Percentiles rank a stretch among this genome's conserved stretches.
Conservation (phyloP, 2,888 invertebrate genomes). For the Leucophenga montana region DNA sequence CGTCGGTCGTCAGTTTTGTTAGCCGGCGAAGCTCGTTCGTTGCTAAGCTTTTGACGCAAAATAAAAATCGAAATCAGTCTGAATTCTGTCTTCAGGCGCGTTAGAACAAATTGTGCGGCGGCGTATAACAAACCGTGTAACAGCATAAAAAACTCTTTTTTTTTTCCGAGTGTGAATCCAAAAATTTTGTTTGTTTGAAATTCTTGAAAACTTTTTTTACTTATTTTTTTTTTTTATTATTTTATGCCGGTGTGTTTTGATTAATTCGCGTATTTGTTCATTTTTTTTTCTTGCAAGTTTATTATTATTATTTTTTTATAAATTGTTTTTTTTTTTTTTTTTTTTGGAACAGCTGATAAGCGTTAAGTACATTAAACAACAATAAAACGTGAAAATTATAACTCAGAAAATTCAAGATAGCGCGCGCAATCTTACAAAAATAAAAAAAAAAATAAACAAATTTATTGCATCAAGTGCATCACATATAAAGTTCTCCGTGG, state of each 20-base stretch:
- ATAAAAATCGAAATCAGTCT: constrained; percentile 68
- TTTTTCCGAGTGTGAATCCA: no score
- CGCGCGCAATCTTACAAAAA: constrained; percentile 7
- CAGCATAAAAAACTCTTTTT: constrained; percentile 20
- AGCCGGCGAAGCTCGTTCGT: background rate
- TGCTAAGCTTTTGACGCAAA: constrained; percentile 33
- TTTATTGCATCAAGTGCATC: background rate
- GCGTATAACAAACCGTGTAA: background rate
- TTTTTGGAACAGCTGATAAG: no score
- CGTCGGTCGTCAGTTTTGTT: no score
- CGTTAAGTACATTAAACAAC: no score
- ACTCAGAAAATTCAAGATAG: background rate
- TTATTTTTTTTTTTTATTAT: no score
- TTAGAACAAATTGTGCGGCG: constrained; percentile 52
- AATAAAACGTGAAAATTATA: no score
- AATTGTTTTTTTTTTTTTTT: no score
- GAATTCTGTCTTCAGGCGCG: constrained; percentile 68
- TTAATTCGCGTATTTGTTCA: background rate
- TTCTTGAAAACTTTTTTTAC: no score
- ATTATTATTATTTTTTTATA: no score
- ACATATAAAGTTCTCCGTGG: no score
- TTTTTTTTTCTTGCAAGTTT: no score
- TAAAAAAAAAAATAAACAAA: constrained; percentile 29
- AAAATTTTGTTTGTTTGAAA: no score
- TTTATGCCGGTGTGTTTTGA: background rate